phyloP scores from a whole-genome alignment of 2,888 invertebrate genomes.

The Pseudanteris insignis region DNA sequence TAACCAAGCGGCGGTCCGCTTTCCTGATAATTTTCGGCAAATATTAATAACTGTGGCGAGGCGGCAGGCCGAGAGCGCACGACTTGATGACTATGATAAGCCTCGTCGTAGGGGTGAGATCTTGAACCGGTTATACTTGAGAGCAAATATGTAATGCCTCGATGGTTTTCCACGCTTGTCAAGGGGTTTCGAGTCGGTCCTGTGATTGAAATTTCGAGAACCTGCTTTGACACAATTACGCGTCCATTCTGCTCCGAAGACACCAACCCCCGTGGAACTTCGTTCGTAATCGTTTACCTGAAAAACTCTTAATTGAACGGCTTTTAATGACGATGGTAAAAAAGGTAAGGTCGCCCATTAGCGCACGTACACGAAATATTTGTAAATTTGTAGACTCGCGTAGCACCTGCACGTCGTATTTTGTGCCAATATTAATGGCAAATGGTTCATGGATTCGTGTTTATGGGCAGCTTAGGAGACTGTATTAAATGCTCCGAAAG shows the following conservation, averaged over 20 bases:
- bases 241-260: conserved; percentile 52
- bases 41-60: conserved; percentile 63
- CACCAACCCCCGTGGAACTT: conserved; percentile 35
- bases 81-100: conserved; percentile 57
- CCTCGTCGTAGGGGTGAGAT: conserved; percentile 50
- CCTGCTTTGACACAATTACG: conserved; percentile 66
- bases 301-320: conserved; percentile 23
- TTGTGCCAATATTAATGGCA: no score
- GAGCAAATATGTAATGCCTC: conserved; percentile 66
- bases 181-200: conserved; percentile 46
- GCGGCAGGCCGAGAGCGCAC: conserved; percentile 49
- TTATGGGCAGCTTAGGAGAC: no score
- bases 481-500: no score
- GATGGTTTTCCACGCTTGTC: conserved; percentile 60
- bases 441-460: no score
- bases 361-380: no score
- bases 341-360: no score
- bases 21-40: conserved; percentile 65
- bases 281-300: conserved; percentile 23
- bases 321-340: no score
- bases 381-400: no score
- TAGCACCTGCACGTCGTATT: no score
- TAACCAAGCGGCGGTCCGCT: conserved; percentile 46
- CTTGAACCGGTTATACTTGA: conserved; percentile 62
- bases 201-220: conserved; percentile 65